Base-by-base conservation (phyloP, 2,888 invertebrate genomes). In the Lithophane leautieri region DNA sequence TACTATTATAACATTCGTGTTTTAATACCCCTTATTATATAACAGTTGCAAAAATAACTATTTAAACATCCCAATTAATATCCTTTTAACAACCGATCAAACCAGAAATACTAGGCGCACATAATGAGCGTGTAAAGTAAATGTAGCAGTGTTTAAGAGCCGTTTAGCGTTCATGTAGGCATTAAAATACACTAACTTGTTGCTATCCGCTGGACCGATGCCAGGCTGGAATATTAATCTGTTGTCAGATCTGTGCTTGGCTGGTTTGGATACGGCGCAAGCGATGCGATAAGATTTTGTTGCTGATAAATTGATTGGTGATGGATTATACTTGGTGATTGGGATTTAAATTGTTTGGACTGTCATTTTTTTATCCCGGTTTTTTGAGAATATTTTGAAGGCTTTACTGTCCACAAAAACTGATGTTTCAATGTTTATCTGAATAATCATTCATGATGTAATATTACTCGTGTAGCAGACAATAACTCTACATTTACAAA, bases 161-260 rank as follows among this genome's bases (percentile, higher is more conserved):
- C 85, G 77, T 78, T 86, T 85, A 86, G 81, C 66, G 76, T 80
- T 83, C 78, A 79, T 79, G 80, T 79, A 78, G 68, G 85, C 85
- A 88, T 87, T 89, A 81, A 87, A 88, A 89, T 85, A 81, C 78
- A 78, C 82, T 81, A 77, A 89, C 88, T 87, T 89, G 88, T 89
- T 89, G 88, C 88, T 89, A 73, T 66, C 28, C 73, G 72, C 84
- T 88, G 88, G 89, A 85, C 72, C 76, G 19, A 54, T 86, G 88
- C 88, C 88, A 88, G 73, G n/a, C 79, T 79, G 58, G 72, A 71
- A 76, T 83, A 87, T 82, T 88, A 88, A 86, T 86, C 86, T 84
- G 82, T 75, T 81, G 75, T 78, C 62, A 60, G 77, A 74, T 82
- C 78, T 84, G 61, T 58, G 52, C 67, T 72, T 76, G 80, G 42